A percentile compares a stretch with the other conserved stretches of the same genome.
Evolutionary conservation across 1,140 invertebrate species (phyloP).

Genomic region (Drosophila varians): DNA sequence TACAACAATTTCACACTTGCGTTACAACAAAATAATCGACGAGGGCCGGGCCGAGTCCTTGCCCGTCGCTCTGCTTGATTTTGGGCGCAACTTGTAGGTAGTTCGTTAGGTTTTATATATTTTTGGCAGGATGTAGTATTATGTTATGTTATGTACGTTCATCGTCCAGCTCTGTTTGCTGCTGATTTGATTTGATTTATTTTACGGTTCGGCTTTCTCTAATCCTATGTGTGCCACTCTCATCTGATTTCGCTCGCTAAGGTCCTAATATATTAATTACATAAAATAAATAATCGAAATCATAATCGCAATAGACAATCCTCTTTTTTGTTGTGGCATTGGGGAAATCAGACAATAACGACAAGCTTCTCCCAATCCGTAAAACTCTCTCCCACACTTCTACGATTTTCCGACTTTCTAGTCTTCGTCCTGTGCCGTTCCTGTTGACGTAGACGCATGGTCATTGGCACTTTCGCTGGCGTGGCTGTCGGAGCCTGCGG

Average conservation of each 20-base stretch:
- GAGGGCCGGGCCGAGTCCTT: background rate
- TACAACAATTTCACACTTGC: conserved; percentile 69
- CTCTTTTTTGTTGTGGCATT: conserved; percentile 36
- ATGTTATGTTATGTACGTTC: conserved; percentile 44
- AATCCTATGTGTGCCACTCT: conserved; percentile 49
- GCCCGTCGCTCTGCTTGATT: conserved; percentile 28
- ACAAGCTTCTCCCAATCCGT: conserved; percentile 50
- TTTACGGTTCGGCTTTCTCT: conserved; percentile 25
- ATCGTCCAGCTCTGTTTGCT: conserved; percentile 33
- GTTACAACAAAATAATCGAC: conserved; percentile 36
- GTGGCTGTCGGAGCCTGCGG: conserved; percentile 54
- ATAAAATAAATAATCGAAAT: conserved; percentile 81
- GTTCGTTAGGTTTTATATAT: conserved; percentile 75
- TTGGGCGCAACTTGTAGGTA: conserved; percentile 64
- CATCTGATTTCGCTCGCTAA: conserved; percentile 66
- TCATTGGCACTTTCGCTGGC: conserved; percentile 75
- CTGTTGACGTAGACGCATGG: conserved; percentile 50
- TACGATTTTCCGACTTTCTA: conserved; percentile 28
- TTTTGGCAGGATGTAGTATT: conserved; percentile 76
- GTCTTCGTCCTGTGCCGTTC: conserved; percentile 54
- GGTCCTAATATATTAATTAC: conserved; percentile 76
- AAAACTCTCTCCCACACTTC: background rate
- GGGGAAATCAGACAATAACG: conserved; percentile 65
- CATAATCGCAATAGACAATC: conserved; percentile 67
- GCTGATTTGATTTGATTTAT: conserved; percentile 22